Evolutionary conservation across 2,888 invertebrate species (phyloP), one percentile per base, ranked within the genome.

Genomic region (Drosophila kanekoi): DNA sequence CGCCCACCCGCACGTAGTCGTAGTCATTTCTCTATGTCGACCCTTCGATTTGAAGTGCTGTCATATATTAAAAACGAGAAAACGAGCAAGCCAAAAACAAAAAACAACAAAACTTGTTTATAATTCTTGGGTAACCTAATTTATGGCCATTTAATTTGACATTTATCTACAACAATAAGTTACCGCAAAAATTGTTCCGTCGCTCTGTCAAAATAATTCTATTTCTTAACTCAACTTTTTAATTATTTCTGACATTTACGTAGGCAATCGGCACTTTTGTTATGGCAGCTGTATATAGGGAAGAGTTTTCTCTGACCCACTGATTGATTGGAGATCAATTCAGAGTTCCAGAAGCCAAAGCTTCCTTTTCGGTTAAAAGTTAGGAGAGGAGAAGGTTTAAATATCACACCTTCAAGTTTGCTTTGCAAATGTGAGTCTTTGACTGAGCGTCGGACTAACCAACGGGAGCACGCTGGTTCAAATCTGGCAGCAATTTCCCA

Each of bases 101-200:
- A n/a, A 23, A 8, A 35, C 33, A 49, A 49, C 37, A 54, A 53
- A 68, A 45, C 59, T 70, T 70, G 73, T 66, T 73, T 60, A 60
- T 59, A 70, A 53, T 63, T 44, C 57, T 60, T 65, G 72, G 61
- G 69, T 40, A 54, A 52, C 40, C 52, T 65, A 65, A 84, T 84
- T 84, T 84, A 84, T 87, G 64, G 53, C 47, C 77, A 75, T 81
- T 87, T 84, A 87, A 84, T 84, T 56, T 77, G 70, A 83, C 84
- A 73, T 73, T 77, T 84, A 79, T 79, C 53, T 79, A 66, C 40
- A 43, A 77, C 66, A 66, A 81, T 85, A 85, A 81, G 68, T 81
- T 66, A 84, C 38, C 20, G n/a, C 38, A 56, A 49, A 49, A 65
- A 58, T 53, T 47, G 45, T 44, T 43, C 32, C 51, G n/a, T 60